Percentiles rank a stretch among this genome's conserved stretches.
These are phyloP conservation scores for Zosterops hypoxanthus DNA, from an alignment of 2,113 vertebrate species.

Conservation along the genomic window DNA sequence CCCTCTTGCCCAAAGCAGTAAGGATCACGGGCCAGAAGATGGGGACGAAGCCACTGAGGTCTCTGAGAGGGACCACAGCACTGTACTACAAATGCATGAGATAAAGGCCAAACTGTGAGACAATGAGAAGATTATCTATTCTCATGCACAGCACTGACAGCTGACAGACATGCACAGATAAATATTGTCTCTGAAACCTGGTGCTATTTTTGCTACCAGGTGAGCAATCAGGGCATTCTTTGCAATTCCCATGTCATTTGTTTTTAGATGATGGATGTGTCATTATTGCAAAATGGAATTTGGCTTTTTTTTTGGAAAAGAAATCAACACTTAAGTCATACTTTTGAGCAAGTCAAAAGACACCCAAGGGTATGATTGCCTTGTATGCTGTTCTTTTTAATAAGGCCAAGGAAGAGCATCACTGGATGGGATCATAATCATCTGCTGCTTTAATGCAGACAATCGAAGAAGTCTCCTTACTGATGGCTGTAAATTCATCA, in stretches of 20 bases:
- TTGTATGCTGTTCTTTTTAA: slow-evolving; percentile 8
- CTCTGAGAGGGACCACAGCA: background rate
- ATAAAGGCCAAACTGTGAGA: background rate
- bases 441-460: slow-evolving; percentile 52
- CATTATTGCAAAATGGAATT: slow-evolving; percentile 46
- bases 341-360: slow-evolving; percentile 42
- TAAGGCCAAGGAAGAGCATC: slow-evolving; percentile 38
- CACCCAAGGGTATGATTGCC: slow-evolving; percentile 35
- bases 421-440: slow-evolving; percentile 27
- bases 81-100: background rate
- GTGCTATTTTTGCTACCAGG: slow-evolving; percentile 14
- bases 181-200: background rate
- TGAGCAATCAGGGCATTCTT: background rate
- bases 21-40: background rate
- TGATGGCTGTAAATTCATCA: slow-evolving; percentile 57
- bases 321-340: slow-evolving; percentile 41
- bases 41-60: background rate
- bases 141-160: background rate
- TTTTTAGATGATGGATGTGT: background rate
- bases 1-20: background rate
- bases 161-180: background rate
- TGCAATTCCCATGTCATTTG: background rate
- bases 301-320: background rate
- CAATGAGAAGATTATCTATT: background rate
- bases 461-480: slow-evolving; percentile 19